Conservation (phyloP, 2,113 vertebrate species). For the Salminus brasiliensis region DNA sequence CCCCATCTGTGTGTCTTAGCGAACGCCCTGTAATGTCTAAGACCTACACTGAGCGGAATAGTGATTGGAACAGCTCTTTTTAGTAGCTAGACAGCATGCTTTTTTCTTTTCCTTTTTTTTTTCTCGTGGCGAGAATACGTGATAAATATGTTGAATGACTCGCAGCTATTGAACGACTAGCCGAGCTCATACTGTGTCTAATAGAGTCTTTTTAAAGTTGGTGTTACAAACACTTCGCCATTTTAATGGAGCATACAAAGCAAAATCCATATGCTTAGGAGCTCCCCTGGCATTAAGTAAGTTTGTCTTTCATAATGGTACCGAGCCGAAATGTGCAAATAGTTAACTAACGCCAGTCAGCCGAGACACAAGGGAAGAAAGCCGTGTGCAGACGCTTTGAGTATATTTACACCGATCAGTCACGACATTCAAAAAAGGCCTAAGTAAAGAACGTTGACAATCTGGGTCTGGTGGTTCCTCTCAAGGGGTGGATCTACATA, state of each 20-base stretch:
- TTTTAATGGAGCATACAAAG: background rate
- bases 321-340: no score
- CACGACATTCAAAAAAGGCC: no score
- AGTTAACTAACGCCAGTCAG: no score
- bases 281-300: background rate
- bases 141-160: background rate
- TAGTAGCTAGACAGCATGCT: background rate
- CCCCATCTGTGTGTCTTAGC: background rate
- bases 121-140: background rate
- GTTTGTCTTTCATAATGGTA: background rate
- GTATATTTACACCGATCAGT: no score
- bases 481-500: no score
- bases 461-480: no score
- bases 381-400: no score
- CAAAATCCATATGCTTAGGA: background rate
- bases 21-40: background rate
- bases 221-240: no score
- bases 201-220: background rate
- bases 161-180: background rate
- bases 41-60: background rate
- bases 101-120: background rate
- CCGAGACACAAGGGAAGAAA: no score
- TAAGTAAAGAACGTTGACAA: no score
- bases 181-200: background rate
- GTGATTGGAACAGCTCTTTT: background rate